A percentile compares a stretch with the other conserved stretches of the same genome.
These are phyloP conservation scores for Hydroisotoma schaefferi DNA, from an alignment of 2,888 invertebrate genomes.

Conservation along the genomic window DNA sequence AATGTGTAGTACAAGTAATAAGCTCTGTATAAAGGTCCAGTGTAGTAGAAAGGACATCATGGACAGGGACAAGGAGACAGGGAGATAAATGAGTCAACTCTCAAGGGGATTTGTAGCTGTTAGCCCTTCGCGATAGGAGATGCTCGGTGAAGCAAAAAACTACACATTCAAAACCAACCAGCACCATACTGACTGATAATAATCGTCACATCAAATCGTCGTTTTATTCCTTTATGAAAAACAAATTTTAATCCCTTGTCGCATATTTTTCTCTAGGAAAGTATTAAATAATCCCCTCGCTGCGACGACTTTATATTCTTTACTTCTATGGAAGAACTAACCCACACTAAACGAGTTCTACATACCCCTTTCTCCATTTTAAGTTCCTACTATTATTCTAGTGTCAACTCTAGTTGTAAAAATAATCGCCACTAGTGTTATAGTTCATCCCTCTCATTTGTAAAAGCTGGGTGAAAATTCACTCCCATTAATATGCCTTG, in stretches of 20 bases:
- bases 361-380: not conserved
- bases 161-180: constrained; percentile 2
- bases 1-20: too few species aligned
- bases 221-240: constrained; percentile 9
- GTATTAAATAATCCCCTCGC: constrained; percentile 7
- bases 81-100: constrained; percentile 15
- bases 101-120: constrained; percentile 10
- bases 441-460: too few species aligned
- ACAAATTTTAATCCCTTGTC: constrained; percentile 8
- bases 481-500: too few species aligned
- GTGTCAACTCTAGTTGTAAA: too few species aligned
- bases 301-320: not conserved
- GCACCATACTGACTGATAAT: constrained; percentile 10
- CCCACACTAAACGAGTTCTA: too few species aligned
- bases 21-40: too few species aligned
- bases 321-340: too few species aligned
- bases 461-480: too few species aligned
- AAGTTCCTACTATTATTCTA: too few species aligned
- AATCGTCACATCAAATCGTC: constrained; percentile 12
- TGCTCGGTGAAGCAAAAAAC: constrained; percentile 14
- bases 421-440: too few species aligned
- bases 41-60: too few species aligned
- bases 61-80: not conserved
- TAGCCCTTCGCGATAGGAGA: constrained; percentile 1
- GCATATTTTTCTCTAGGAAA: constrained; percentile 11